A percentile compares a stretch with the other conserved stretches of the same genome.
phyloP scores from a whole-genome alignment of 2,888 invertebrate genomes.

The Volucella inanis region DNA sequence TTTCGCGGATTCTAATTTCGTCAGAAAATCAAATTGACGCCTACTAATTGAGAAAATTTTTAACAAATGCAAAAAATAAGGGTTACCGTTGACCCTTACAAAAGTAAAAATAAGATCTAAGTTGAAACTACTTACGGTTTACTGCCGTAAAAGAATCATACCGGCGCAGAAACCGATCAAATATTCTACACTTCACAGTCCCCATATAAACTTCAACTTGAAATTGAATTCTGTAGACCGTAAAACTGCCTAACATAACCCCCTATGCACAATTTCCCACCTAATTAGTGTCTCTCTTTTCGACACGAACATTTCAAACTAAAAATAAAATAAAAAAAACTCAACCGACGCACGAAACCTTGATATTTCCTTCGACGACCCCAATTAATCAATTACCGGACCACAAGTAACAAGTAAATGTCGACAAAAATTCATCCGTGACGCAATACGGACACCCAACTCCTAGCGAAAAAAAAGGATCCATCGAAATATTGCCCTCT shows the following conservation, averaged over 20 bases:
- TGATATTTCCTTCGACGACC: slow-evolving; percentile 26
- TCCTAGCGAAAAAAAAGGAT: slow-evolving; percentile 10
- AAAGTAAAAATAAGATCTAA: too few species aligned
- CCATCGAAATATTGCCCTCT: slow-evolving; percentile 22
- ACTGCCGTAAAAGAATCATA: too few species aligned
- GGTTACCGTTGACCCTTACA: too few species aligned
- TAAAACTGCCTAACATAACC: slow-evolving; percentile 10
- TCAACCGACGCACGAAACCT: slow-evolving; percentile 6
- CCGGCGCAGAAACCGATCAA: too few species aligned
- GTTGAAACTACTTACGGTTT: too few species aligned
- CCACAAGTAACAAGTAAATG: slow-evolving; percentile 38
- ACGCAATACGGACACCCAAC: slow-evolving; percentile 17
- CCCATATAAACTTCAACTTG: neutral
- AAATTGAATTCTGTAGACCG: neutral
- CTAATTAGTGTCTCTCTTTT: slow-evolving; percentile 47
- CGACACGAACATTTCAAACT: slow-evolving; percentile 33
- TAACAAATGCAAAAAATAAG: too few species aligned
- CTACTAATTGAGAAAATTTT: too few species aligned
- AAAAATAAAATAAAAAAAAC: neutral
- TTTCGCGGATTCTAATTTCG: too few species aligned
- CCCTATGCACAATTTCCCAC: slow-evolving; percentile 1
- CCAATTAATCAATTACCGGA: slow-evolving; percentile 68
- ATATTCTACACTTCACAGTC: too few species aligned
- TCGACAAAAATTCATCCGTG: slow-evolving; percentile 55
- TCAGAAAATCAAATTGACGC: too few species aligned